These are phyloP conservation scores for Iguana delicatissima DNA, from an alignment of 2,797 vertebrate genomes.

Conservation along the genomic window DNA sequence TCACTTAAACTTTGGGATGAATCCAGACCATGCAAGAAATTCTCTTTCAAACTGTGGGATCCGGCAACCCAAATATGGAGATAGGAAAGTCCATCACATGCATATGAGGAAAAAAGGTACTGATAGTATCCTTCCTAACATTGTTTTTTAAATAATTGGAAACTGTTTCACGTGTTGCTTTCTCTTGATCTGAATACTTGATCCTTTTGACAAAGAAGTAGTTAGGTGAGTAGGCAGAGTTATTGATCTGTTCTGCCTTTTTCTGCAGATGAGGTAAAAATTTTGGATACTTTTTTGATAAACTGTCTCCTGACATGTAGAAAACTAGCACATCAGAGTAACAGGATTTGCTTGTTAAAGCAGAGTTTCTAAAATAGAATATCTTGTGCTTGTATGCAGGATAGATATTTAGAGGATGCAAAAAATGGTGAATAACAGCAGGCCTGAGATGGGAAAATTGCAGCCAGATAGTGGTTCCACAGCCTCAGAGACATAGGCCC, in stretches of 20 bases:
- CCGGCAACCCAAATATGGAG: conserved; percentile 97
- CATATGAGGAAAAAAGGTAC: conserved; percentile 98
- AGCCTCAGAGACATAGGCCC: background rate
- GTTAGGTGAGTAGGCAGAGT: background rate
- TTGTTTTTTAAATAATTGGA: conserved; percentile 1
- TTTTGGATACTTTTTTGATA: background rate
- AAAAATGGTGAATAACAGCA: background rate
- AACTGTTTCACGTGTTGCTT: background rate
- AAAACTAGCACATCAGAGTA: background rate
- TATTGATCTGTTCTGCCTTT: background rate
- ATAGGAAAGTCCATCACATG: conserved; percentile 98
- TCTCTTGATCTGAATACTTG: background rate
- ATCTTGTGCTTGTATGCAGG: background rate
- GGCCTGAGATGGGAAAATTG: background rate
- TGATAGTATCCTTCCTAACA: background rate
- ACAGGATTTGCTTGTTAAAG: background rate
- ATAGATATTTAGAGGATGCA: background rate
- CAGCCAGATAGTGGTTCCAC: background rate
- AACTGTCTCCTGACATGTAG: background rate
- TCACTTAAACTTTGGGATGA: conserved; percentile 99
- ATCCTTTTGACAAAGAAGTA: background rate
- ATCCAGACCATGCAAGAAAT: conserved; percentile 97
- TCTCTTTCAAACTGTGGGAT: conserved; percentile 98
- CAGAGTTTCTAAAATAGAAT: background rate
- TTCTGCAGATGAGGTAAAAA: too few species aligned